Conservation (phyloP, 2,113 vertebrate species). For the Heterocephalus glaber region DNA sequence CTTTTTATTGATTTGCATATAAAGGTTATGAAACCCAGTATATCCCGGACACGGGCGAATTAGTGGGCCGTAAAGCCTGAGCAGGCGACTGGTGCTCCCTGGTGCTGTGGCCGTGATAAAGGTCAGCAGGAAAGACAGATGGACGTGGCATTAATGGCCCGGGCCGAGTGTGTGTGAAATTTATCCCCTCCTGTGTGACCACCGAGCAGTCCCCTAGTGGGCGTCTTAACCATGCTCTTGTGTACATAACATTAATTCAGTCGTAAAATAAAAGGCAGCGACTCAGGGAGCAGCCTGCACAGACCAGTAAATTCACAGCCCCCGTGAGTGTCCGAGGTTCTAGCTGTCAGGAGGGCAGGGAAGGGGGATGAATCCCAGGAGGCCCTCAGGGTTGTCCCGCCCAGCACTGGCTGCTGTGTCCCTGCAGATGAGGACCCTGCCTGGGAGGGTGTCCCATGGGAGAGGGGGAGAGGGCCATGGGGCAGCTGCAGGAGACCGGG, state of each 20-base stretch:
- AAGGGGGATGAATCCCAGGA: neutral
- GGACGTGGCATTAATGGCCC: slow-evolving; percentile 77
- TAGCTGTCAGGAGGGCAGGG: neutral
- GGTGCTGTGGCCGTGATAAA: slow-evolving; percentile 60
- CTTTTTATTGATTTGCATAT: slow-evolving; percentile 83
- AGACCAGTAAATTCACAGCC: slow-evolving; percentile 81
- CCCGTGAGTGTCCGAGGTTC: slow-evolving; percentile 72
- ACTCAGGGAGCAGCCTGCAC: slow-evolving; percentile 78
- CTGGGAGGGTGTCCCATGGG: rapidly evolving
- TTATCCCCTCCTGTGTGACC: slow-evolving; percentile 80
- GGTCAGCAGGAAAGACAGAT: slow-evolving; percentile 82
- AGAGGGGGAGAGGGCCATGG: rapidly evolving
- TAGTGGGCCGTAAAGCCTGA: slow-evolving; percentile 78
- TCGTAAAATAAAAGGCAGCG: slow-evolving; percentile 82
- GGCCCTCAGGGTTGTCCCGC: neutral
- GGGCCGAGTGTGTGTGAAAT: slow-evolving; percentile 78
- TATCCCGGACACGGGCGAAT: slow-evolving; percentile 77
- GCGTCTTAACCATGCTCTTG: slow-evolving; percentile 83
- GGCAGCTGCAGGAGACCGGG: neutral
- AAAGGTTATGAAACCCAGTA: slow-evolving; percentile 81
- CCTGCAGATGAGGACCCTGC: neutral
- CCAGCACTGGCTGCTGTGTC: neutral
- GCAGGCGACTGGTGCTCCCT: slow-evolving; percentile 71
- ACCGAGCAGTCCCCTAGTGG: slow-evolving; percentile 79
- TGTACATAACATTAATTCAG: slow-evolving; percentile 84